phyloP scores from a whole-genome alignment of 2,797 vertebrate genomes.

The Gymnodraco acuticeps region DNA sequence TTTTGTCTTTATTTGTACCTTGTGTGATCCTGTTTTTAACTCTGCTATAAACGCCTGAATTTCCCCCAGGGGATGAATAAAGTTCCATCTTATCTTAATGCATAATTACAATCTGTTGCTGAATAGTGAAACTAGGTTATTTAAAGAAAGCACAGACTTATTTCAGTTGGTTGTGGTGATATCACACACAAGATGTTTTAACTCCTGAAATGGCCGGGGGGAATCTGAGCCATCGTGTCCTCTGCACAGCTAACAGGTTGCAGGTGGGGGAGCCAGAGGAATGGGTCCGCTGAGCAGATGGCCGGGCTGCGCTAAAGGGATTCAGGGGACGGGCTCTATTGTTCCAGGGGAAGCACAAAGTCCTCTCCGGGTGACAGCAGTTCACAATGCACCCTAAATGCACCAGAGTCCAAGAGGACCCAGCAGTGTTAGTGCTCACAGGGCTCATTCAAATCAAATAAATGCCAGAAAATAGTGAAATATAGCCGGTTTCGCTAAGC shows the following conservation, averaged over 20 bases:
- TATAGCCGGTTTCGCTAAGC: conserved; percentile 53
- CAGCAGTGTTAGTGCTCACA: conserved; percentile 31
- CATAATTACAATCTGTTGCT: too few relatives aligned
- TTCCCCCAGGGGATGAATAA: too few relatives aligned
- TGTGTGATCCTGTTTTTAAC: too few relatives aligned
- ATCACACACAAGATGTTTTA: conserved; percentile 8
- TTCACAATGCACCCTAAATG: conserved; percentile 66
- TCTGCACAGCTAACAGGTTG: conserved; percentile 79
- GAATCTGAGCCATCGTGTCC: conserved; percentile 27
- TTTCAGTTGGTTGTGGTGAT: neutral
- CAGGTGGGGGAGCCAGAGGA: conserved; percentile 74
- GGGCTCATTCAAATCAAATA: conserved; percentile 67
- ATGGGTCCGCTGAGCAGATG: conserved; percentile 80
- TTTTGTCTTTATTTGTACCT: too few relatives aligned
- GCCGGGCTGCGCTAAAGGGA: conserved; percentile 67
- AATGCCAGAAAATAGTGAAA: conserved; percentile 67
- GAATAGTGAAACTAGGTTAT: neutral
- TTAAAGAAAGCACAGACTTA: conserved; percentile 2
- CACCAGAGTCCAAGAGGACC: conserved; percentile 42
- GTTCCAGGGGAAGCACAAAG: conserved; percentile 67
- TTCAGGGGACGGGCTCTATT: conserved; percentile 71
- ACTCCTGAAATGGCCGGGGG: conserved; percentile 27
- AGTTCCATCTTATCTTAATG: too few relatives aligned
- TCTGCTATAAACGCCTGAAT: too few relatives aligned
- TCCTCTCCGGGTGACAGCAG: conserved; percentile 59